Evolutionary conservation across 2,113 vertebrate genomes (phyloP), one percentile per base, ranked within the genome.

Genomic region (Sorex araneus): DNA sequence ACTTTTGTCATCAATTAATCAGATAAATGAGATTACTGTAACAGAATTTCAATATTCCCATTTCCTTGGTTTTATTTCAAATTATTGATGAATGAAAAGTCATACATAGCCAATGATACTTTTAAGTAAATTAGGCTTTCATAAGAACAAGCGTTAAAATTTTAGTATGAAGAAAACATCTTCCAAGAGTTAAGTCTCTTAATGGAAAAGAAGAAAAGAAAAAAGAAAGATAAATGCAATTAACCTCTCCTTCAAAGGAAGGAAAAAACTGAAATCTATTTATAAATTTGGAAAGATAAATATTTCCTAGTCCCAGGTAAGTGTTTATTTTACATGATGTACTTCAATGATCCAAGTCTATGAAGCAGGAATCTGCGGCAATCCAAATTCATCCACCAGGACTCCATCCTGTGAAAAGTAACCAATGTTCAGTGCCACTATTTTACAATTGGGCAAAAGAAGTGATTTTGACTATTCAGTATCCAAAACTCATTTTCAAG

Each of bases 361-460:
- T 94, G 99, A 98, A 78, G 99, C 99, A 66, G 99, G 99, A 78
- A 99, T 99, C 98, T 99, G 99, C 90, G 99, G 99, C 95, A 99
- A 97, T 73, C 99, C 99, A 63, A 99, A 99, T 97, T 99, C 99
- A 97, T 99, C 99, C 97, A 99, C 99, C 97, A 99, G 86, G 21
- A 99, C 98, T 0, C 99, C 99, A 85, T 99, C 99, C 99, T 99
- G 96, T 92, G 96, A 96, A 94, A 95, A 95, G 95, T 32, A 89
- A 95, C 40, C 13, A 30, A 86, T 0, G 0, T 57, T 97, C 93
- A 97, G 77, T 74, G 9, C 5, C 92, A 88, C 34, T 60, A 16
- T 75, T 94, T 78, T 89, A 75, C 25, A 91, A 36, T 0, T 84
- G 10, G 84, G 54, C 11, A 19, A 19, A 54, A 82, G 82, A 91